Evolutionary conservation across 2,888 invertebrate species (phyloP).

Genomic region (Acleris cristana): DNA sequence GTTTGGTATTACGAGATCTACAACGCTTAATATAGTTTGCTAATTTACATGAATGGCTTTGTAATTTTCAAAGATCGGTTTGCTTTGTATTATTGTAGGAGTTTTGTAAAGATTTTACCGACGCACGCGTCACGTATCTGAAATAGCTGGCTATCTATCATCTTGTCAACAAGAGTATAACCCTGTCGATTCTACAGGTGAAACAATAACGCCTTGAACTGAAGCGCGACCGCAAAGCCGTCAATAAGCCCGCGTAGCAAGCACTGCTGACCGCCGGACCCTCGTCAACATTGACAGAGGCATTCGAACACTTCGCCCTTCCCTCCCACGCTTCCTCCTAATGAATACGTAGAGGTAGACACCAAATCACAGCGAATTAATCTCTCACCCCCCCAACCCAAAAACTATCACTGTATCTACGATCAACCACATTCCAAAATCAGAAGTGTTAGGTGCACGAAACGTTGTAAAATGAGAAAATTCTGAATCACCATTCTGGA

Average conservation of each 20-base stretch:
- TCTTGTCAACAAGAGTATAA: slow-evolving; percentile 6
- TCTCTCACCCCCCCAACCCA: slow-evolving; percentile 9
- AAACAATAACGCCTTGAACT: slow-evolving; percentile 46
- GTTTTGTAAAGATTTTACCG: no score
- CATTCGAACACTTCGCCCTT: slow-evolving; percentile 46
- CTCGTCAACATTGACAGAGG: slow-evolving; percentile 68
- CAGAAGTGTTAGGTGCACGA: slow-evolving; percentile 8
- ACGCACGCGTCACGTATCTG: no score
- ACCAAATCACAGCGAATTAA: slow-evolving; percentile 33
- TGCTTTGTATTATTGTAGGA: no score
- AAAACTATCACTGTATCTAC: slow-evolving; percentile 19
- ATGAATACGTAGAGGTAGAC: slow-evolving; percentile 29
- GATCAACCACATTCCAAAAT: slow-evolving; percentile 23
- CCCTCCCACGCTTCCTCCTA: slow-evolving; percentile 17
- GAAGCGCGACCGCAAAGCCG: slow-evolving; percentile 55
- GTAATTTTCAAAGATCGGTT: no score
- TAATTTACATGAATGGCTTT: not conserved
- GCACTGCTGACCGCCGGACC: slow-evolving; percentile 59
- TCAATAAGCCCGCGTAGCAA: slow-evolving; percentile 57
- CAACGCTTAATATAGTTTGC: not conserved
- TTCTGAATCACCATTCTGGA: slow-evolving; percentile 50
- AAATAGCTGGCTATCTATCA: not conserved
- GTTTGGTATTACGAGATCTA: slow-evolving; percentile 12
- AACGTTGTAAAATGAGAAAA: slow-evolving; percentile 35
- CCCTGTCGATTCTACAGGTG: slow-evolving; percentile 44